phyloP scores from a whole-genome alignment of 2,797 vertebrate genomes.

The Lepidocolaptes lacrymiger region DNA sequence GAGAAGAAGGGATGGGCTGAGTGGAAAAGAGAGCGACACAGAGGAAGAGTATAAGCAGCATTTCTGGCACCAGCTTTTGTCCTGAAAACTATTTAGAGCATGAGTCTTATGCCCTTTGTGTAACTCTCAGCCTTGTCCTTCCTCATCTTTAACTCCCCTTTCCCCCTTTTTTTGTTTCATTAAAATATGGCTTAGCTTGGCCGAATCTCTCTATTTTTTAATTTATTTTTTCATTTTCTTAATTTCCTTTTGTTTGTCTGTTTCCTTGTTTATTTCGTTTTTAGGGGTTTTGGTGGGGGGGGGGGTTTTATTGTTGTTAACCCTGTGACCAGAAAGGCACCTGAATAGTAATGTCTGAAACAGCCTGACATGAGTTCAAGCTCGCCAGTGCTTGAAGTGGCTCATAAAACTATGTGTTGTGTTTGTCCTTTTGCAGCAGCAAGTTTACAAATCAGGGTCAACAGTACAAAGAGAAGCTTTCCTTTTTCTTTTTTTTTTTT shows the following conservation, averaged over 20 bases:
- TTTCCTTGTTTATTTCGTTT: background rate
- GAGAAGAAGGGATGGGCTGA: background rate
- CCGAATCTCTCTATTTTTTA: background rate
- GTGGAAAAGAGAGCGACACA: background rate
- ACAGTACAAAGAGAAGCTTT: background rate
- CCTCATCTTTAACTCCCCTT: background rate
- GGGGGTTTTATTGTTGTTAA: background rate
- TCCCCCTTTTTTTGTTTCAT: background rate
- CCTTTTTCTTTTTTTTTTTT: background rate
- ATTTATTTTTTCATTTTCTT: background rate
- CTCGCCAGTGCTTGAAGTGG: background rate
- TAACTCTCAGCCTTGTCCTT: background rate
- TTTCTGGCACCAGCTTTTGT: background rate
- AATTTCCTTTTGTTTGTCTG: fast-evolving
- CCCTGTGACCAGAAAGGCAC: background rate
- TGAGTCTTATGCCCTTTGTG: background rate
- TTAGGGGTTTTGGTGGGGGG: background rate
- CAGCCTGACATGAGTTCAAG: background rate
- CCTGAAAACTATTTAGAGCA: background rate
- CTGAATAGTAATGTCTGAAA: background rate
- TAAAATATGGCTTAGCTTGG: background rate
- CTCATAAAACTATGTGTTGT: background rate
- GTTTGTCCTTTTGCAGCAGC: background rate
- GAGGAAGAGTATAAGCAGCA: background rate
- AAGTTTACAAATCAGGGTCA: background rate